Evolutionary conservation across 2,888 invertebrate genomes (phyloP).

Genomic region (Scaptomyza caliginosa): DNA sequence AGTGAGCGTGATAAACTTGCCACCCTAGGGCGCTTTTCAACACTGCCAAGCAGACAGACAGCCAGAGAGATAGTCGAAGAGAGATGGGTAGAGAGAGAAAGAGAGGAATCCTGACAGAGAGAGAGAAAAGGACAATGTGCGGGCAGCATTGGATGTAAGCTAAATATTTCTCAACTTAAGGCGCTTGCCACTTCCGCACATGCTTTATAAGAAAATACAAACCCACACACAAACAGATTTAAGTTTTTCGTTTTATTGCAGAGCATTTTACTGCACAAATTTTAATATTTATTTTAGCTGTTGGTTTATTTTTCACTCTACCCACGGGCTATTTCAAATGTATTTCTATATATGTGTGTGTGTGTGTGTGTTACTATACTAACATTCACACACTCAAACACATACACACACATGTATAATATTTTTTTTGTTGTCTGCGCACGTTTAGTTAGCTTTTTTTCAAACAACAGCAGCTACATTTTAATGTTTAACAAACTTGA

Average conservation of each 20-base stretch:
- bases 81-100: not conserved
- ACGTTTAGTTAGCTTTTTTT: conserved; percentile 63
- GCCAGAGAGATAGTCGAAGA: not conserved
- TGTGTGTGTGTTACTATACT: conserved; percentile 2
- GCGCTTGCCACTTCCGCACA: conserved; percentile 69
- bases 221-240: conserved; percentile 20
- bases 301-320: conserved; percentile 60
- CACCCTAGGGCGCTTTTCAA: conserved; percentile 56
- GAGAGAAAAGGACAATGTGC: not conserved
- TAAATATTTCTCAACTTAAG: conserved; percentile 64
- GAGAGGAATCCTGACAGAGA: too few species aligned
- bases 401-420: conserved; percentile 3
- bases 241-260: conserved; percentile 57
- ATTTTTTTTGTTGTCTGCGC: conserved; percentile 21
- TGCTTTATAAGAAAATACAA: conserved; percentile 52
- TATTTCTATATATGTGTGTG: conserved; percentile 11
- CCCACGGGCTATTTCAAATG: conserved; percentile 31
- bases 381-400: conserved; percentile 2
- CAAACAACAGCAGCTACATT: conserved; percentile 45
- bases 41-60: conserved; percentile 38
- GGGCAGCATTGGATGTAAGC: conserved; percentile 23
- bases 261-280: conserved; percentile 70
- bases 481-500: conserved; percentile 72
- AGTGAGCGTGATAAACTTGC: conserved; percentile 66
- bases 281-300: conserved; percentile 73